phyloP scores from a whole-genome alignment of 2,797 vertebrate genomes.

The Ptychadena robeensis region DNA sequence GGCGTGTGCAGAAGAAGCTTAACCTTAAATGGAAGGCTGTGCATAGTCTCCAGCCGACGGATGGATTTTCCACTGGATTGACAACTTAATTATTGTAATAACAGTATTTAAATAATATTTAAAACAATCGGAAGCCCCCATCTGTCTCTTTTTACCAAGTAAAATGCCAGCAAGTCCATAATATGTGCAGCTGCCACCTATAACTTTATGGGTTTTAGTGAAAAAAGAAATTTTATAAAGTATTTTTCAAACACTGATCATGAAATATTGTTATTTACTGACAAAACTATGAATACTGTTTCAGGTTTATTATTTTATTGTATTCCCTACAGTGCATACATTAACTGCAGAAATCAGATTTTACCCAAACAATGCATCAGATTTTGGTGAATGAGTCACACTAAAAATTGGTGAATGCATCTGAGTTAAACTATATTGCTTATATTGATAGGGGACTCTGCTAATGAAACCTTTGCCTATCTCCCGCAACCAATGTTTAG shows the following conservation, averaged over 20 bases:
- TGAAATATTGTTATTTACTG: background rate
- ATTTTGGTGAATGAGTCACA: no score
- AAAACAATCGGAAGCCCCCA: conserved; percentile 39
- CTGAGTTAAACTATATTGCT: no score
- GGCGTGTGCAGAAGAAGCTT: conserved; percentile 41
- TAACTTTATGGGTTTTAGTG: background rate
- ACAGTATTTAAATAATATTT: conserved; percentile 43
- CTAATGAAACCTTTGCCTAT: no score
- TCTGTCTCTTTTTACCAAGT: conserved; percentile 1
- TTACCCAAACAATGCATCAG: no score
- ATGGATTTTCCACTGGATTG: conserved; percentile 41
- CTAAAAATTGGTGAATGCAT: no score
- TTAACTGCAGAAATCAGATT: no score
- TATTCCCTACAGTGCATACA: no score
- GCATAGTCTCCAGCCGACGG: conserved; percentile 9
- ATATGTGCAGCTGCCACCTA: background rate
- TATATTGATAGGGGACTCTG: no score
- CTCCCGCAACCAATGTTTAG: no score
- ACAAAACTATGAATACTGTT: background rate
- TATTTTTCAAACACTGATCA: background rate
- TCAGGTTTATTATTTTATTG: no score
- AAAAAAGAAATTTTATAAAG: background rate
- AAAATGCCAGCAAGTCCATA: background rate
- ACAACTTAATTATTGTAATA: conserved; percentile 55
- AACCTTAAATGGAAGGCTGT: conserved; percentile 49